phyloP scores from a whole-genome alignment of 2,113 vertebrate genomes.

The Chaetura pelagica region DNA sequence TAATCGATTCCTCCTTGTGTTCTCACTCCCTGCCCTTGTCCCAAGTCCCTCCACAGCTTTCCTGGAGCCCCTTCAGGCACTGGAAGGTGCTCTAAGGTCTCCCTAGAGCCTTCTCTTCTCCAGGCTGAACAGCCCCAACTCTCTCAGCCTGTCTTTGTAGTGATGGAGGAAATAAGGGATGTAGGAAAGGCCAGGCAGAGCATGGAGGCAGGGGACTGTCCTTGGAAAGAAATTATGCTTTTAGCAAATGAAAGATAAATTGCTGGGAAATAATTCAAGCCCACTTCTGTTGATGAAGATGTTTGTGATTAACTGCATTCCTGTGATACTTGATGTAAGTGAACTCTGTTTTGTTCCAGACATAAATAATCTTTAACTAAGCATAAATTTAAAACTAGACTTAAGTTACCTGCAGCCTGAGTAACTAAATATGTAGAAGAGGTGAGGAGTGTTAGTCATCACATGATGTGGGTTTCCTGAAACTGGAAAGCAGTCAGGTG shows the following conservation, averaged over 20 bases:
- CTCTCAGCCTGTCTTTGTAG: too few relatives aligned
- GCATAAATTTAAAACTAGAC: neutral
- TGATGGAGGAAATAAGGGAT: neutral
- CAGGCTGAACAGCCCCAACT: too few relatives aligned
- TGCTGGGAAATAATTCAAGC: neutral
- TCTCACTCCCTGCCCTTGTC: too few relatives aligned
- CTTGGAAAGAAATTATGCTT: neutral
- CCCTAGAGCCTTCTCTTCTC: too few relatives aligned
- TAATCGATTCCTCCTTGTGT: too few relatives aligned
- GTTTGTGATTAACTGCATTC: neutral
- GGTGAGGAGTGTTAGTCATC: neutral
- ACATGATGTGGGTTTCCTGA: neutral
- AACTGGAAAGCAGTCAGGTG: neutral
- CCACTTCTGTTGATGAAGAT: neutral
- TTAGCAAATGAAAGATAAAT: neutral
- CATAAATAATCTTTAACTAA: slow-evolving; percentile 25
- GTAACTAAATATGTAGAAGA: neutral
- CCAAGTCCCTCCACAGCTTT: too few relatives aligned
- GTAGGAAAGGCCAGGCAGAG: neutral
- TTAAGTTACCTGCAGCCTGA: neutral
- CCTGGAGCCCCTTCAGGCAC: too few relatives aligned
- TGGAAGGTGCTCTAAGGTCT: too few relatives aligned
- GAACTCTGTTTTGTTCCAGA: neutral
- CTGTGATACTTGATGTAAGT: neutral
- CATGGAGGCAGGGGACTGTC: neutral